Percentiles rank a stretch among this genome's conserved stretches.
Conservation (phyloP, 1,140 invertebrate species). For the Acromyrmex echinatior region DNA sequence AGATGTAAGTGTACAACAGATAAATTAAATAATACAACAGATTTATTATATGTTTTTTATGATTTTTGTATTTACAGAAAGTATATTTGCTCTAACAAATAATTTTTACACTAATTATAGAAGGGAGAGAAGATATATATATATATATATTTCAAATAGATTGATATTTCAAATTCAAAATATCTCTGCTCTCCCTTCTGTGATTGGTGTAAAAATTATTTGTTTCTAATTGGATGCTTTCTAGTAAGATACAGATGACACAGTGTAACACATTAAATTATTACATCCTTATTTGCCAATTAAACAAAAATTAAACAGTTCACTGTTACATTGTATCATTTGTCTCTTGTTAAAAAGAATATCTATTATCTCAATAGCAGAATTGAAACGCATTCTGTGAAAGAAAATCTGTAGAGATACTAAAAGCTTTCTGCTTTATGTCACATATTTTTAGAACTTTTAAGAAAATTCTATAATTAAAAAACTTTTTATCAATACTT, state of each 20-base stretch:
- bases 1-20: background rate
- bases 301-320: too few species aligned
- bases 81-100: background rate
- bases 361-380: background rate
- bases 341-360: too few species aligned
- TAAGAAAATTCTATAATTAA: background rate
- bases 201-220: background rate
- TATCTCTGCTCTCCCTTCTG: background rate
- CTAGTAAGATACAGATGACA: too few species aligned
- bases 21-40: background rate
- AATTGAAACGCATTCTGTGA: background rate
- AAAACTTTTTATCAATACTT: background rate
- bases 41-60: background rate
- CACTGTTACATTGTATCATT: too few species aligned
- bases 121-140: background rate
- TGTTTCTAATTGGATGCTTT: background rate
- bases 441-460: background rate
- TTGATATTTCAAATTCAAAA: too few species aligned
- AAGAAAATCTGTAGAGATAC: background rate
- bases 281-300: too few species aligned
- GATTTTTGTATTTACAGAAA: background rate
- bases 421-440: background rate
- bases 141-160: background rate
- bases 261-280: too few species aligned
- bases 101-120: background rate